phyloP scores from a whole-genome alignment of 37 sponge, comb jelly and placozoan genomes.

The Halichondria panicea region DNA sequence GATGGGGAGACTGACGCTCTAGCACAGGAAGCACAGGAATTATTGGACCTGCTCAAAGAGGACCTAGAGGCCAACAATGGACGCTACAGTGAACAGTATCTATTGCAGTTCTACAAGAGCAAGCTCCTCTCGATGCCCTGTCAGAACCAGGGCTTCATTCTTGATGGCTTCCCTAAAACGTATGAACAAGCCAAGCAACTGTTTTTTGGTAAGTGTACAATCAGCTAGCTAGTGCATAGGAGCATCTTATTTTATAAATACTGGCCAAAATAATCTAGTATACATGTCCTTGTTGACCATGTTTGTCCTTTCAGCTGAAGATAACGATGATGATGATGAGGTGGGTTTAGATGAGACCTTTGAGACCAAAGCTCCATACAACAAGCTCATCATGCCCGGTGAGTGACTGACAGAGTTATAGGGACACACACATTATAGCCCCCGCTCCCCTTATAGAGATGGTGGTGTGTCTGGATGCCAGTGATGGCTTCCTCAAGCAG shows the following conservation, averaged over 20 bases:
- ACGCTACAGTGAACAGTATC: constrained; percentile 79
- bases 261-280: not conserved
- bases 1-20: constrained; percentile 76
- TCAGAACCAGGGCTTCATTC: constrained; percentile 92
- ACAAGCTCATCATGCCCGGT: constrained; percentile 88
- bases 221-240: not conserved
- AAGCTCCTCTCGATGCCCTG: constrained; percentile 91
- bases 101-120: constrained; percentile 82
- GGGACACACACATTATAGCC: not conserved
- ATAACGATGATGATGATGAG: constrained; percentile 18
- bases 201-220: constrained; percentile 64
- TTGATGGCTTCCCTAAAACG: constrained; percentile 96
- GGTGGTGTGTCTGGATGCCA: constrained; percentile 77
- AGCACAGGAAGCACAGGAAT: constrained; percentile 85
- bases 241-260: not conserved
- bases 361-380: constrained; percentile 33
- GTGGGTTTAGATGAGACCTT: constrained; percentile 31
- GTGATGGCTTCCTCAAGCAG: constrained; percentile 84
- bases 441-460: constrained; percentile 55
- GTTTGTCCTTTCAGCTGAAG: constrained; percentile 9
- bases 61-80: constrained; percentile 75
- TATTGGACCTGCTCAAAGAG: constrained; percentile 83
- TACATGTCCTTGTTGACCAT: not conserved
- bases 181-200: constrained; percentile 85
- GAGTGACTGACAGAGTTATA: not conserved